These are phyloP conservation scores for Semnornis frantzii DNA, from an alignment of 2,113 vertebrate species.

Conservation along the genomic window DNA sequence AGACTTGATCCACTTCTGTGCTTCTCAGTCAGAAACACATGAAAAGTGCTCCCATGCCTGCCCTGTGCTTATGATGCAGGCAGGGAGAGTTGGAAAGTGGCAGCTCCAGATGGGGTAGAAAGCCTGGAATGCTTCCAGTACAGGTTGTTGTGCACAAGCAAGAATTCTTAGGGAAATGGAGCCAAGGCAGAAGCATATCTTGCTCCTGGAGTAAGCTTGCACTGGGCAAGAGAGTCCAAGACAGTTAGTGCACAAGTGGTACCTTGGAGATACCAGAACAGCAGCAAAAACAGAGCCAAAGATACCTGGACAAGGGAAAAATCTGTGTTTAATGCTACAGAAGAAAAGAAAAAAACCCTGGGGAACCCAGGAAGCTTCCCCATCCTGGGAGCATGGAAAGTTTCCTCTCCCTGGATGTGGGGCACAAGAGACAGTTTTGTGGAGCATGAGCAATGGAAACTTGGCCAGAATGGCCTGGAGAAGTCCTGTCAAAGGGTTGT, in stretches of 20 bases:
- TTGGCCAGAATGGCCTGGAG: neutral
- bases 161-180: neutral
- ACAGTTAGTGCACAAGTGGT: neutral
- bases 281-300: neutral
- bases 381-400: too few relatives aligned
- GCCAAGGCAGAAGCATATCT: neutral
- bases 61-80: too few relatives aligned
- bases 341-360: too few relatives aligned
- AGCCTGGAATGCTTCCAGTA: neutral
- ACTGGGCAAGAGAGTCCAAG: neutral
- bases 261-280: neutral
- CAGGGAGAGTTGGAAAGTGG: neutral
- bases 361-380: too few relatives aligned
- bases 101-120: neutral
- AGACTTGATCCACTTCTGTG: neutral
- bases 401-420: too few relatives aligned
- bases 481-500: neutral
- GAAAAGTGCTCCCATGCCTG: accelerated
- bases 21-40: neutral
- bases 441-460: too few relatives aligned
- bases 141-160: neutral
- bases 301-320: too few relatives aligned
- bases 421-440: too few relatives aligned
- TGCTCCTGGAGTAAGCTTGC: neutral
- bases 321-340: too few relatives aligned